phyloP scores from a whole-genome alignment of 2,888 invertebrate genomes.

The Elegia similella region DNA sequence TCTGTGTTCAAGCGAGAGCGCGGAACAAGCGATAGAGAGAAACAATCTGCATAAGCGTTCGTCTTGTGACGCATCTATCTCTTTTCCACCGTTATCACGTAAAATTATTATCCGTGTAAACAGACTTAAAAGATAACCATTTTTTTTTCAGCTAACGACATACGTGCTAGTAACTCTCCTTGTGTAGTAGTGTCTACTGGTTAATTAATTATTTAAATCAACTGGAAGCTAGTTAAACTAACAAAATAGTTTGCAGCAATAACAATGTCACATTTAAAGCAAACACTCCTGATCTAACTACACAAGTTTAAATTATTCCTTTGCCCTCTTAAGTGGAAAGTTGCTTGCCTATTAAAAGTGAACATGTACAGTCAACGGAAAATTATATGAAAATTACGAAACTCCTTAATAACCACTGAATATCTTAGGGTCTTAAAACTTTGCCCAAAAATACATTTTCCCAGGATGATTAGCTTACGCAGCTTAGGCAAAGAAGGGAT shows the following conservation, averaged over 20 bases:
- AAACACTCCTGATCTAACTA: constrained; percentile 16
- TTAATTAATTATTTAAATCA: background rate
- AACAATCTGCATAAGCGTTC: no score
- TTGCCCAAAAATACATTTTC: constrained; percentile 4
- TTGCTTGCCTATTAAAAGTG: constrained; percentile 24
- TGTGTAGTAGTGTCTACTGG: no score
- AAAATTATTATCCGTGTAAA: no score
- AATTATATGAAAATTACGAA: background rate
- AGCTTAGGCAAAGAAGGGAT: background rate
- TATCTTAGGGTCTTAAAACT: constrained; percentile 9
- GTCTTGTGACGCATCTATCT: no score
- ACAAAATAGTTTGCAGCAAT: background rate
- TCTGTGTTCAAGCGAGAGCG: no score
- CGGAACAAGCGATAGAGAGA: no score
- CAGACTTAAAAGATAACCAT: no score
- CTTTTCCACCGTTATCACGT: no score
- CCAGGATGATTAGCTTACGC: background rate
- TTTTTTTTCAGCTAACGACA: no score
- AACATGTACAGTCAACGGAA: constrained; percentile 20
- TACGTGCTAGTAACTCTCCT: no score
- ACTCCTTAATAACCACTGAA: background rate
- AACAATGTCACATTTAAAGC: constrained; percentile 7
- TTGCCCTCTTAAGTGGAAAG: constrained; percentile 27
- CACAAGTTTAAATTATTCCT: constrained; percentile 25
- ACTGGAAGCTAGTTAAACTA: background rate